These are phyloP conservation scores for Adelges cooleyi DNA, from an alignment of 1,140 invertebrate species.

Conservation along the genomic window DNA sequence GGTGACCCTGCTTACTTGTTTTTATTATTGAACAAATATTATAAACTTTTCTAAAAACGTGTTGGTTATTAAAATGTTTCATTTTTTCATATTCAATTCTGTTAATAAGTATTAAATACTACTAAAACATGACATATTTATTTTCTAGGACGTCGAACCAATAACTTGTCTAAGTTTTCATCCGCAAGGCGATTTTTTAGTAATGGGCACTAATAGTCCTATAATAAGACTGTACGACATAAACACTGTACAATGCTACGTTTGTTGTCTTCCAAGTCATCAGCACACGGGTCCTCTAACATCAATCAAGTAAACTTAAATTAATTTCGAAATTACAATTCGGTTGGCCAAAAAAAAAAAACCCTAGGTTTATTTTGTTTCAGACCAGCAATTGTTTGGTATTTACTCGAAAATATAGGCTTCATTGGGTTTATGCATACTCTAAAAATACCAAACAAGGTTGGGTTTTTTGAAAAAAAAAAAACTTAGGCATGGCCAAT, in stretches of 20 bases:
- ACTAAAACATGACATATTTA: conserved; percentile 26
- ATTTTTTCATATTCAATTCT: background rate
- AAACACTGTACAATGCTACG: conserved; percentile 91
- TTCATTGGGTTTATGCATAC: too few relatives aligned
- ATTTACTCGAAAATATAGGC: too few relatives aligned
- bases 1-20: background rate
- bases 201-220: conserved; percentile 87
- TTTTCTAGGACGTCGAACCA: conserved; percentile 63
- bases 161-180: conserved; percentile 86
- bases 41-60: background rate
- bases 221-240: conserved; percentile 87
- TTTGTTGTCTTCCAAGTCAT: conserved; percentile 77
- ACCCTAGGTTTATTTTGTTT: background rate
- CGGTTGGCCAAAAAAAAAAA: too few relatives aligned
- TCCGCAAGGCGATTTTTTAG: conserved; percentile 84
- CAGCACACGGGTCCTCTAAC: conserved; percentile 84
- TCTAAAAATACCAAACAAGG: too few relatives aligned
- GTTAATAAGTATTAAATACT: too few relatives aligned
- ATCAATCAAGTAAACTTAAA: conserved; percentile 57
- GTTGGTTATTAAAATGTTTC: background rate
- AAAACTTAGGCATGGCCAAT: too few relatives aligned
- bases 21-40: background rate
- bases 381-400: too few relatives aligned
- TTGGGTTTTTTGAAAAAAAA: background rate
- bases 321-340: too few relatives aligned